phyloP scores from a whole-genome alignment of 2,113 vertebrate genomes.

The Hemiscyllium ocellatum region DNA sequence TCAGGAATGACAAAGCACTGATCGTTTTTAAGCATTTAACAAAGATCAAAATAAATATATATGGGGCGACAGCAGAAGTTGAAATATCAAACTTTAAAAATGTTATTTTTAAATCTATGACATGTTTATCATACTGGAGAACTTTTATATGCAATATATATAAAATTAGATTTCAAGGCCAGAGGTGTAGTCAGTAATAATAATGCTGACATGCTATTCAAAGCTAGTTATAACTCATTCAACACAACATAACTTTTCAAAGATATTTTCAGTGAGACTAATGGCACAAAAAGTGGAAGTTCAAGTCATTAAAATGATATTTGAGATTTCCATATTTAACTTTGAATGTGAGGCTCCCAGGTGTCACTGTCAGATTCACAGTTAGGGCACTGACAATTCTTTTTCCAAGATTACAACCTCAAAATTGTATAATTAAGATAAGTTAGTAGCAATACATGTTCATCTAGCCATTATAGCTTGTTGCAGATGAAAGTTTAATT shows the following conservation, averaged over 20 bases:
- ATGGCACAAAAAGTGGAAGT: neutral
- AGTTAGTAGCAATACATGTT: neutral
- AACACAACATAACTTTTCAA: no score
- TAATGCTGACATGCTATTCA: no score
- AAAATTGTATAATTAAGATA: neutral
- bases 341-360: neutral
- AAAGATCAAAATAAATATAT: neutral
- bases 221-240: no score
- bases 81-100: neutral
- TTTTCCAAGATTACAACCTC: neutral
- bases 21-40: neutral
- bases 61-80: neutral
- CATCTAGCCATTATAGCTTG: neutral
- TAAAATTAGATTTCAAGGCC: no score
- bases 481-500: neutral
- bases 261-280: no score
- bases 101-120: no score
- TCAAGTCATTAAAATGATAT: neutral
- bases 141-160: no score
- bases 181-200: no score
- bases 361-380: neutral
- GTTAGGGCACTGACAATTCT: neutral
- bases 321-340: neutral
- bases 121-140: no score
- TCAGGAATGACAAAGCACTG: neutral